Percentiles rank a stretch among this genome's conserved stretches.
phyloP scores from a whole-genome alignment of 92 coral and sea anemone genomes.

The Umimayanthus kanabou region DNA sequence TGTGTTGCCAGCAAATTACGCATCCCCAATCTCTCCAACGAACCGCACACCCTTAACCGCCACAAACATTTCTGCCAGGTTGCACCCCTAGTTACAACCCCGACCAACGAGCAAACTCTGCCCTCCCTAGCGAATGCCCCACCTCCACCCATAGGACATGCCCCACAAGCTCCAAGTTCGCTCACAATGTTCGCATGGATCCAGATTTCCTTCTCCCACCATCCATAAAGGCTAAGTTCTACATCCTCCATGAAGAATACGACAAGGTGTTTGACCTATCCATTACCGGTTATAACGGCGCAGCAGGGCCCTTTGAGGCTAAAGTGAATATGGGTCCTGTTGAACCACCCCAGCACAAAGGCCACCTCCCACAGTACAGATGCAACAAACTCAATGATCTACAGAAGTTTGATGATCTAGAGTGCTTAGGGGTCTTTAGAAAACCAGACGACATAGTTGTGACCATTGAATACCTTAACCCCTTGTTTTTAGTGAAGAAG shows the following conservation, averaged over 20 bases:
- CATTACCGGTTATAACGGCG: slow-evolving; percentile 42
- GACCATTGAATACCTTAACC: too few relatives aligned
- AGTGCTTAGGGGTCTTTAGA: too few relatives aligned
- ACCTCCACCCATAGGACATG: background rate
- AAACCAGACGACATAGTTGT: too few relatives aligned
- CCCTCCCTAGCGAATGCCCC: background rate
- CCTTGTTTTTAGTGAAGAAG: too few relatives aligned
- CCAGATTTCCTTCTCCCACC: background rate
- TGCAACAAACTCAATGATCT: too few relatives aligned
- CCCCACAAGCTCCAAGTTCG: slow-evolving; percentile 5
- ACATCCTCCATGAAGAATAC: background rate
- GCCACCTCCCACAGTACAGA: too few relatives aligned
- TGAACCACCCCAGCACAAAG: too few relatives aligned
- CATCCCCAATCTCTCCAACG: slow-evolving; percentile 29
- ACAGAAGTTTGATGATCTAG: too few relatives aligned
- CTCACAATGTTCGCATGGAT: background rate
- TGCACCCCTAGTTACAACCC: slow-evolving; percentile 17
- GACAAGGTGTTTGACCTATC: slow-evolving; percentile 10
- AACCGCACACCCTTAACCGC: slow-evolving; percentile 6
- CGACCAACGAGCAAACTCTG: slow-evolving; percentile 6
- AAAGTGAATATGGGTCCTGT: too few relatives aligned
- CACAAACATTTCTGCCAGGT: slow-evolving; percentile 35
- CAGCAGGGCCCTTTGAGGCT: slow-evolving; percentile 22
- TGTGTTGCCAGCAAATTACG: slow-evolving; percentile 31
- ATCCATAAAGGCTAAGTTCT: background rate